Percentiles rank a stretch among this genome's conserved stretches.
Conservation (phyloP, 2,888 invertebrate species). For the Parelbella ahira region DNA sequence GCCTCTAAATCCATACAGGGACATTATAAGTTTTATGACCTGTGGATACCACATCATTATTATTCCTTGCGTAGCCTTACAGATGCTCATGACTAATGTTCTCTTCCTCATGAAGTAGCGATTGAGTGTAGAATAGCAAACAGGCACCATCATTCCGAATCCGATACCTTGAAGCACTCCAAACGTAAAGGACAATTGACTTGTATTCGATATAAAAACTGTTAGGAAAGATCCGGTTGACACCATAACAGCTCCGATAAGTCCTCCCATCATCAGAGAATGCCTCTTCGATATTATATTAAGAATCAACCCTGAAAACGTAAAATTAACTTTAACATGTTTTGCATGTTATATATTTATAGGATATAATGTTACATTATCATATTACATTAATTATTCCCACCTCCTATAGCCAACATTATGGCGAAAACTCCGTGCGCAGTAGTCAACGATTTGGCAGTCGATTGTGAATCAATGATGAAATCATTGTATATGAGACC, state of each 20-base stretch:
- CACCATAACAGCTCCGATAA: constrained; percentile 76
- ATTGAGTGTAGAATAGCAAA: constrained; percentile 82
- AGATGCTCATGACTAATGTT: constrained; percentile 82
- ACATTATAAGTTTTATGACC: constrained; percentile 70
- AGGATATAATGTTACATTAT: neutral
- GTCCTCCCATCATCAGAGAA: constrained; percentile 77
- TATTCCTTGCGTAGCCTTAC: constrained; percentile 81
- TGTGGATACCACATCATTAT: constrained; percentile 81
- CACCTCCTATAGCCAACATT: constrained; percentile 71
- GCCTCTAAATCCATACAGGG: constrained; percentile 82
- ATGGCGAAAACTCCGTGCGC: constrained; percentile 68
- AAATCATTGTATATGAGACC: constrained; percentile 77
- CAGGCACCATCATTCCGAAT: constrained; percentile 83
- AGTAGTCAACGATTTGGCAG: constrained; percentile 64
- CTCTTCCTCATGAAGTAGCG: constrained; percentile 81
- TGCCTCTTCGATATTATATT: constrained; percentile 76
- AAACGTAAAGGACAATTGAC: constrained; percentile 79
- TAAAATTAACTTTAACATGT: too few species aligned
- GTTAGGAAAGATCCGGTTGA: constrained; percentile 74
- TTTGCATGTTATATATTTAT: too few species aligned
- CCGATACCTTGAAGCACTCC: constrained; percentile 82
- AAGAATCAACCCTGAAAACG: constrained; percentile 79
- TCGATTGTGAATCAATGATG: constrained; percentile 58
- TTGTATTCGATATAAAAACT: constrained; percentile 75
- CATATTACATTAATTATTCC: neutral